Conservation (phyloP, 2,113 vertebrate genomes). For the Pelobates fuscus region DNA sequence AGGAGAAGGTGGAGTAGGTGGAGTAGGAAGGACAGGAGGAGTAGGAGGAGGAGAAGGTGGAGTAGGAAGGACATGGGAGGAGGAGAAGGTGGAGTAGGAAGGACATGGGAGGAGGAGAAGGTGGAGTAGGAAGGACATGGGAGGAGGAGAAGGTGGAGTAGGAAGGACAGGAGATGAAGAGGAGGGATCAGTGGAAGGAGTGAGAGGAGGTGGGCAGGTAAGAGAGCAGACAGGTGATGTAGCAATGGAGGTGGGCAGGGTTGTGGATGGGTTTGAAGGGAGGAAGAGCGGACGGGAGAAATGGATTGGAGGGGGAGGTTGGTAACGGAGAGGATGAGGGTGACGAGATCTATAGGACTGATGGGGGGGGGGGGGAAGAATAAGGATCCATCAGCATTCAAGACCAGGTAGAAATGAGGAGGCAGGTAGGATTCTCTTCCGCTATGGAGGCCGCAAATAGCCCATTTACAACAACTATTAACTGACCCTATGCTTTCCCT, state of each 20-base stretch:
- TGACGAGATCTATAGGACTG: background rate
- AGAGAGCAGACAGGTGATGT: background rate
- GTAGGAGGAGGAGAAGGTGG: background rate
- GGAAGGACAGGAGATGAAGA: background rate
- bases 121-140: slow-evolving; percentile 12
- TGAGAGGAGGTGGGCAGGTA: background rate
- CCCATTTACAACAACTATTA: too few species aligned
- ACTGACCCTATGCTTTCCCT: too few species aligned
- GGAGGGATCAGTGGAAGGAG: slow-evolving; percentile 1
- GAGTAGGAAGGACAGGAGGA: background rate
- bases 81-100: background rate
- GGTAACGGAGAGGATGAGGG: background rate
- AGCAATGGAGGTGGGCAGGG: background rate
- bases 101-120: slow-evolving; percentile 35
- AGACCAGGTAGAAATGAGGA: too few species aligned
- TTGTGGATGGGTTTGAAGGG: background rate
- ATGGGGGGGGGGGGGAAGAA: slow-evolving; percentile 4
- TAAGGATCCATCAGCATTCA: too few species aligned
- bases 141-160: background rate
- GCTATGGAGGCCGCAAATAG: too few species aligned
- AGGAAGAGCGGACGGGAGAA: background rate
- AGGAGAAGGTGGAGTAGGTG: too few species aligned
- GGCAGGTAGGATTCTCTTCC: too few species aligned
- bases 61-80: background rate
- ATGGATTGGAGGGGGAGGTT: background rate